Evolutionary conservation across 2,113 vertebrate genomes (phyloP).

Genomic region (Pituophis catenifer): DNA sequence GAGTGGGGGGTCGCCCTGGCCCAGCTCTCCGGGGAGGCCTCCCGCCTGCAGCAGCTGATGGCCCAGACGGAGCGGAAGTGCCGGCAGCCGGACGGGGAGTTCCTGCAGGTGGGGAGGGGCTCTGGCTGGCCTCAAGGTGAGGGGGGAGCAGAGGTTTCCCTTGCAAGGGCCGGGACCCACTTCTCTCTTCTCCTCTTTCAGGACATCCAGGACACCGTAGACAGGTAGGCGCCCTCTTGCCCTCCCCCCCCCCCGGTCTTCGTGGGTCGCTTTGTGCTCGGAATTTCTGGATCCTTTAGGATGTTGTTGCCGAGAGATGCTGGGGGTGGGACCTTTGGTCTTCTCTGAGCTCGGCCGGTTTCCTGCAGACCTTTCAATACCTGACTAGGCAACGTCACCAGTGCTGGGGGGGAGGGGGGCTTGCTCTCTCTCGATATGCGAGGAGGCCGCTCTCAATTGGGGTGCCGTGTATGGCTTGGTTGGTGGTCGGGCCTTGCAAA

Average conservation of each 20-base stretch:
- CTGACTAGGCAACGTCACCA: too few relatives aligned
- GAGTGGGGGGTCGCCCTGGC: neutral
- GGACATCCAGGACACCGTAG: neutral
- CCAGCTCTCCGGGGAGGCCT: neutral
- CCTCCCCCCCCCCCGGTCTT: neutral
- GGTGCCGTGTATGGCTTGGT: too few relatives aligned
- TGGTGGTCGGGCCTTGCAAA: accelerated
- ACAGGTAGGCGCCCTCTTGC: neutral
- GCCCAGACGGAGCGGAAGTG: neutral
- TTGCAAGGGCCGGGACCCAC: neutral
- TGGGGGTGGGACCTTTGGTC: too few relatives aligned
- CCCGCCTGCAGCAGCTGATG: neutral
- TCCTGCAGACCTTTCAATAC: too few relatives aligned
- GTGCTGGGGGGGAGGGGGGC: too few relatives aligned
- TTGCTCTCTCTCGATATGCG: too few relatives aligned
- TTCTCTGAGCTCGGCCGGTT: too few relatives aligned
- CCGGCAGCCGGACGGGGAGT: neutral
- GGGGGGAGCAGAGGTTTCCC: neutral
- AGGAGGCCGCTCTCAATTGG: too few relatives aligned
- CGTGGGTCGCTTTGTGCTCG: neutral
- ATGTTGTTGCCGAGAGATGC: neutral
- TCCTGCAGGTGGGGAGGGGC: neutral
- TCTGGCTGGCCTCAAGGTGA: neutral
- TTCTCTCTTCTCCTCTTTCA: neutral
- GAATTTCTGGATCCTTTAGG: neutral